phyloP scores from a whole-genome alignment of 2,888 invertebrate genomes.

The Zele albiditarsus region DNA sequence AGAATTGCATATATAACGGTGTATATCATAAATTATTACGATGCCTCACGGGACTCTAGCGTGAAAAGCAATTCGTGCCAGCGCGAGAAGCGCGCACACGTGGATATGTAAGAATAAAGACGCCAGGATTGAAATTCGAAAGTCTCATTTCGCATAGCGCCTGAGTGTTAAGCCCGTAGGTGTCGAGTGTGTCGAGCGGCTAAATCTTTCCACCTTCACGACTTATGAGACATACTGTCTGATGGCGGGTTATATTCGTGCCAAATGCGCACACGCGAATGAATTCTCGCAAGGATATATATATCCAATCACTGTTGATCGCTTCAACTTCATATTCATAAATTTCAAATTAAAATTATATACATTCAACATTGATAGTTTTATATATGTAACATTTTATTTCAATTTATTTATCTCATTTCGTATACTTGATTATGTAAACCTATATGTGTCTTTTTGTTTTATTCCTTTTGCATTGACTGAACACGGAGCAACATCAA shows the following conservation, averaged over 20 bases:
- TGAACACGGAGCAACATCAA: slow-evolving; percentile 20
- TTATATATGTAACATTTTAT: not conserved
- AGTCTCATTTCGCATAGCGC: slow-evolving; percentile 45
- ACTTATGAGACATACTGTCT: slow-evolving; percentile 52
- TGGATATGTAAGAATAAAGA: slow-evolving; percentile 39
- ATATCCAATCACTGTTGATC: slow-evolving; percentile 47
- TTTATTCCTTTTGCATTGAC: not conserved
- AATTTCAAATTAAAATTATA: slow-evolving; percentile 51
- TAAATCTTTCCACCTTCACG: slow-evolving; percentile 37
- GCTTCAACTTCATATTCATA: slow-evolving; percentile 43
- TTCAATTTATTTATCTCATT: not conserved
- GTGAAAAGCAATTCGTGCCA: slow-evolving; percentile 32
- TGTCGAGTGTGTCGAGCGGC: slow-evolving; percentile 7
- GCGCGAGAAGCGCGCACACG: slow-evolving; percentile 19
- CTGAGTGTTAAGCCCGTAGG: slow-evolving; percentile 11
- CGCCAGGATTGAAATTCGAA: slow-evolving; percentile 48
- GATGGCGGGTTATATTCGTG: slow-evolving; percentile 38
- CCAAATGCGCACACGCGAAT: slow-evolving; percentile 44
- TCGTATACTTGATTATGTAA: not conserved
- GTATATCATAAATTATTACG: slow-evolving; percentile 20
- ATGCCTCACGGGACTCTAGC: slow-evolving; percentile 38
- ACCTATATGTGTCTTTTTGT: not conserved
- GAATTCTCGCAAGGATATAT: not conserved
- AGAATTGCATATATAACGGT: slow-evolving; percentile 23
- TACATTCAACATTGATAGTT: slow-evolving; percentile 15